Evolutionary conservation across 2,888 invertebrate species (phyloP).

Genomic region (Cerceris rybyensis): DNA sequence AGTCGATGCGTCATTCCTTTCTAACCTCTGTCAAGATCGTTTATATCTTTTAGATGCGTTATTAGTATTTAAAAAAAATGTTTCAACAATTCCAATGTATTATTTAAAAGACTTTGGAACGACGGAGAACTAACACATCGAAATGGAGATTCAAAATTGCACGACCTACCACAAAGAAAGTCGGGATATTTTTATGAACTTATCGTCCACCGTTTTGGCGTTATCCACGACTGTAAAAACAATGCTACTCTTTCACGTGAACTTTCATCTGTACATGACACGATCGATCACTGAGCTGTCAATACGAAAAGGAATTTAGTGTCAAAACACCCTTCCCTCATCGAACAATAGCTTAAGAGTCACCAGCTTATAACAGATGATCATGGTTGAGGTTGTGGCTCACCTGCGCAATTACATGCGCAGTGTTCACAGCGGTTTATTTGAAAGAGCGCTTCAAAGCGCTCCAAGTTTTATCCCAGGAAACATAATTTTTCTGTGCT

Average conservation of each 20-base stretch:
- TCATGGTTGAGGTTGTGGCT: background rate
- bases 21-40: no score
- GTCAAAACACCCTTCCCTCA: constrained; percentile 25
- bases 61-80: background rate
- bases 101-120: background rate
- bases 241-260: background rate
- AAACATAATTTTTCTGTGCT: no score
- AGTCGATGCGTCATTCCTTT: no score
- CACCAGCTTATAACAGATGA: constrained; percentile 31
- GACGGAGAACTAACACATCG: background rate
- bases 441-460: constrained; percentile 3
- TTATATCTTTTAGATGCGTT: no score
- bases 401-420: constrained; percentile 18
- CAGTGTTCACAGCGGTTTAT: constrained; percentile 20
- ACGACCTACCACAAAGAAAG: background rate
- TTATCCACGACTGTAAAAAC: background rate
- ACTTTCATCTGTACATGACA: background rate
- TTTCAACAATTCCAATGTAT: background rate
- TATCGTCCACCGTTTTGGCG: background rate
- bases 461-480: background rate
- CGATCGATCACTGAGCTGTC: constrained; percentile 2
- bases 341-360: background rate
- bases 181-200: background rate
- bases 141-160: background rate
- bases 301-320: background rate